These are phyloP conservation scores for Pterostichus niger DNA, from an alignment of 2,888 invertebrate genomes.

Conservation along the genomic window DNA sequence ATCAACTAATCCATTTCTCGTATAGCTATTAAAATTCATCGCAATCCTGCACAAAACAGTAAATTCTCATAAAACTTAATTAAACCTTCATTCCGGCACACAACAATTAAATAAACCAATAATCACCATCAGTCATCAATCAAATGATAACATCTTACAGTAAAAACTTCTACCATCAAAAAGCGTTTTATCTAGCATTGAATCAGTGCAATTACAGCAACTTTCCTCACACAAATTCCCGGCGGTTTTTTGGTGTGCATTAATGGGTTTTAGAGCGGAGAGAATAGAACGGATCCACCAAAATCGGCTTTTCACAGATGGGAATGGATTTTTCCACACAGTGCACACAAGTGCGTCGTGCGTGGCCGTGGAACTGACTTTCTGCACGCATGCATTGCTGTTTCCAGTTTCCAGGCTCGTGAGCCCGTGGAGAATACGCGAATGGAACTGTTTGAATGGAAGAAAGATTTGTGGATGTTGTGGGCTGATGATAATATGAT, in stretches of 20 bases:
- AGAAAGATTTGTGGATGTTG: constrained; percentile 4
- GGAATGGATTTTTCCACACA: constrained; percentile 14
- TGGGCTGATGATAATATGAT: neutral
- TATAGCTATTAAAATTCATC: neutral
- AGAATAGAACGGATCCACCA: neutral
- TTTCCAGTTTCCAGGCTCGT: neutral
- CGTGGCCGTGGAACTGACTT: constrained; percentile 1
- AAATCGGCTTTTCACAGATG: constrained; percentile 22
- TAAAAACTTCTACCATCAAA: constrained; percentile 28
- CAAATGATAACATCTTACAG: constrained; percentile 13
- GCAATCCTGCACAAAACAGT: neutral
- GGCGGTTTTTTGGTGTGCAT: neutral
- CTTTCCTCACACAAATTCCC: constrained; percentile 7
- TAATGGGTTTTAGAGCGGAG: neutral
- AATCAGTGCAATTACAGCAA: constrained; percentile 8
- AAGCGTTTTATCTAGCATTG: neutral
- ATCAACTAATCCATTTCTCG: neutral
- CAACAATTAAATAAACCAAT: constrained; percentile 22
- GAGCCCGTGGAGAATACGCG: neutral
- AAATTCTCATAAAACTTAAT: constrained; percentile 16
- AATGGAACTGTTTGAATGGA: constrained; percentile 8
- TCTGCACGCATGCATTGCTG: constrained; percentile 11
- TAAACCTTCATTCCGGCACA: neutral
- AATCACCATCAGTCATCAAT: neutral
- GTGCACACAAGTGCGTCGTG: neutral